Evolutionary conservation across 2,797 vertebrate genomes (phyloP).

Genomic region (Sebastes melanostomus): DNA sequence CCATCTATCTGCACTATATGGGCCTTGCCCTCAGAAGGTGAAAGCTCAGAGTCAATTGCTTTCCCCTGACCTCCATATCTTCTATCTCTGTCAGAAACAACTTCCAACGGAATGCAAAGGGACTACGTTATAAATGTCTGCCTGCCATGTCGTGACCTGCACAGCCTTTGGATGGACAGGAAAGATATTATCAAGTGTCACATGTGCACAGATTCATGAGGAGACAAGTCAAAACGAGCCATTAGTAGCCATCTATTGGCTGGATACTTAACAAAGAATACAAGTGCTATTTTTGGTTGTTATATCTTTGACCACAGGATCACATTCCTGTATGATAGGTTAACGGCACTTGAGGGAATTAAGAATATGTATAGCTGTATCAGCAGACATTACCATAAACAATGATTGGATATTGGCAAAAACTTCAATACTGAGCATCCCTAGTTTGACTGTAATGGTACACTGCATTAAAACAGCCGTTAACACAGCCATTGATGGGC

Average conservation of each 20-base stretch:
- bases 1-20: constrained; percentile 47
- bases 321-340: not conserved
- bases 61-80: constrained; percentile 32
- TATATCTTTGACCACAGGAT: not conserved
- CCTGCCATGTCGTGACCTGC: not conserved
- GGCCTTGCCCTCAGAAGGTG: constrained; percentile 37
- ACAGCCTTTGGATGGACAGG: not conserved
- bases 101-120: constrained; percentile 3
- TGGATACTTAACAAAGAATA: not conserved
- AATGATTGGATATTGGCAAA: constrained; percentile 14
- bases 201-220: not conserved
- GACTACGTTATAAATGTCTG: not conserved
- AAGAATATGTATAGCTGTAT: not conserved
- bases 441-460: not conserved
- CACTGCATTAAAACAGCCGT: not conserved
- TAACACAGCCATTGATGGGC: not conserved
- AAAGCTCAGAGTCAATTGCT: constrained; percentile 53
- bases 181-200: not conserved
- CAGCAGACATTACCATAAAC: not conserved
- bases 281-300: not conserved
- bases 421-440: not conserved
- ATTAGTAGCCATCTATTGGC: not conserved
- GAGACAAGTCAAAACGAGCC: not conserved
- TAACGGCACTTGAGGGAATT: not conserved
- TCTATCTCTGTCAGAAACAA: constrained; percentile 25